Evolutionary conservation across 2,797 vertebrate genomes (phyloP), one percentile per base, ranked within the genome.

Genomic region (Hoplostethus atlanticus): DNA sequence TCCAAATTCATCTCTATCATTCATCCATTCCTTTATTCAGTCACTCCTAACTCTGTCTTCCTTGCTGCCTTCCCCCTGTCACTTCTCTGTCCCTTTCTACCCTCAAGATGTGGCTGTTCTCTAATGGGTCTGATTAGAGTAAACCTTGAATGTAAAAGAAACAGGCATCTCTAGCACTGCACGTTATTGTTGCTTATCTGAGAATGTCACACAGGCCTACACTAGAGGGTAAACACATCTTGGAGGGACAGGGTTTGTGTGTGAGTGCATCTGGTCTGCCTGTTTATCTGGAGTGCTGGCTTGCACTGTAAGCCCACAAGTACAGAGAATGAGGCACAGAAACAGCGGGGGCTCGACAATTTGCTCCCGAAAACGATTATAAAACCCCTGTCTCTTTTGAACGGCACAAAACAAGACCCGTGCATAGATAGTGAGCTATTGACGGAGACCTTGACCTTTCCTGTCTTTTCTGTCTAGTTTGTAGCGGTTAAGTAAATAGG

Each of bases 121-220:
- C 46, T 75, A 83, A 81, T 63, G 62, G 62, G 52, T 61, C 51
- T 88, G 78, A 89, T 86, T 75, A 79, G 64, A 89, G 70, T 62
- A 69, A 71, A 80, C 58, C 63, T 68, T 13, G 64, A 67, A 73
- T 75, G 58, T 70, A 68, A 76, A 83, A 59, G 48, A 73, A 74
- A 57, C 53, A 44, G 25, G 57, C 68, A 61, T 62, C 16, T 17
- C 54, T 68, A 79, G 77, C 79, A 76, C 74, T 54, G 58, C 38
- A 64, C 59, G 63, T 72, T 85, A 65, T 73, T 65, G 56, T 83
- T 75, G 62, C 59, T 71, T 81, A 62, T 83, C 61, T 73, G 53
- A 64, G 77, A 64, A 70, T 62, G 64, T 82, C 54, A 70, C 28
- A 34, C 28, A 48, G 44, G 15, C 21, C 47, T 9, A 64, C 17